Percentiles rank a stretch among this genome's conserved stretches.
These are phyloP conservation scores for Anguilla megastoma DNA, from an alignment of 2,797 vertebrate genomes.

Conservation along the genomic window DNA sequence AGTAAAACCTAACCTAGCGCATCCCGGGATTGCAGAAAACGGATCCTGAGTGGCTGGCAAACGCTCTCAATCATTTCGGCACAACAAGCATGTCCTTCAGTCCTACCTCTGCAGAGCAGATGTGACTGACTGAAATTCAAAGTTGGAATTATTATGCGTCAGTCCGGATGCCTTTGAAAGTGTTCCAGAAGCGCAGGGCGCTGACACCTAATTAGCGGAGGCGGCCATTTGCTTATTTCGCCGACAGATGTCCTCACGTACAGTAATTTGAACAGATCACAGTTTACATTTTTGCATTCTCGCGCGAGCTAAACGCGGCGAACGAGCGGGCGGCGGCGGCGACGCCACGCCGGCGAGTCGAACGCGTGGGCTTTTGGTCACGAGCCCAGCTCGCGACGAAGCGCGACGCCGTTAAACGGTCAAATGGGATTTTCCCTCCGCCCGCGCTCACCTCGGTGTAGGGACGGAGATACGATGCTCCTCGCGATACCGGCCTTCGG, in stretches of 20 bases:
- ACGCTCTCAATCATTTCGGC: not conserved
- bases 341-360: not conserved
- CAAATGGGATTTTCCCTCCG: not conserved
- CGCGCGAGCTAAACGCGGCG: not conserved
- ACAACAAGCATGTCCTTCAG: not conserved
- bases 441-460: not conserved
- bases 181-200: not conserved
- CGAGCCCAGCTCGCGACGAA: not conserved
- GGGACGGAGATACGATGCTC: not conserved
- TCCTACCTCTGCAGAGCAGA: not conserved
- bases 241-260: not conserved
- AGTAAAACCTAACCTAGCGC: constrained; percentile 20
- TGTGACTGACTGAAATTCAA: not conserved
- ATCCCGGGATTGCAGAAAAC: constrained; percentile 26
- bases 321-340: too few relatives aligned
- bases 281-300: not conserved
- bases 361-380: not conserved
- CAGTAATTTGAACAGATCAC: not conserved
- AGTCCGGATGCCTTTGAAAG: not conserved
- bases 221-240: not conserved
- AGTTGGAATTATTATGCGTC: not conserved
- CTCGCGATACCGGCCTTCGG: not conserved
- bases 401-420: not conserved
- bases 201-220: not conserved
- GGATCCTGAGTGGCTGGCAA: not conserved